Evolutionary conservation across 1,140 invertebrate genomes (phyloP), one percentile per base, ranked within the genome.

Genomic region (Calephelis nemesis): DNA sequence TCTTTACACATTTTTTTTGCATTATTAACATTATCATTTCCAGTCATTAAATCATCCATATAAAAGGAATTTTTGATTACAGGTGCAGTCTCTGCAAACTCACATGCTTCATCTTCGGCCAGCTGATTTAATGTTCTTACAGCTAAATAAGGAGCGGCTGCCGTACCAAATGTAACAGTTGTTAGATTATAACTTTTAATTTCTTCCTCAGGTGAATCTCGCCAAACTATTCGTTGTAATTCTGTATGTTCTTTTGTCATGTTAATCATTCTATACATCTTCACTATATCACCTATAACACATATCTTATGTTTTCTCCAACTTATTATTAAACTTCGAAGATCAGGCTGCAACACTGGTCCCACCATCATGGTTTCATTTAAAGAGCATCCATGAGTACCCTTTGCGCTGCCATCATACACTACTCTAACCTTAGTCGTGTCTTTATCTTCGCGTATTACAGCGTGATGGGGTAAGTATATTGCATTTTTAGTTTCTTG

Each of bases 221-320:
- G 69, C 83, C 89, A 92, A 1, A 92, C 40, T 39, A 92, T 85
- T 15, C 74, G 60, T 77, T 92, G 89, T 65, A 78, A 83, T 52
- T 74, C 52, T 66, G 67, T 69, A 39, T 77, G 70, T 67, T 74
- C 50, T 50, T 68, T 40, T 45, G 70, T 74, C 58, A 74, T 74
- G 0, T 48, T 58, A 7, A 75, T 69, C 71, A 70, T 70, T 67
- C 74, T 62, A 65, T 75, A 75, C 74, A 75, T 75, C 64, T 74
- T 74, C 7, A 74, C 49, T 54, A 78, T 72, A 62, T 78, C 74
- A 15, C 72, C 72, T 15, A 75, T 70, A 2, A 78, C 60, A 65
- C 71, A 70, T 62, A 78, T 63, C 66, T 65, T 74, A 42, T 74
- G 70, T 19, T n/a, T 70, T 39, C 76, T 45, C 77, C 74, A 76